These are phyloP conservation scores for Corythoichthys intestinalis DNA, from an alignment of 2,113 vertebrate species.

Conservation along the genomic window DNA sequence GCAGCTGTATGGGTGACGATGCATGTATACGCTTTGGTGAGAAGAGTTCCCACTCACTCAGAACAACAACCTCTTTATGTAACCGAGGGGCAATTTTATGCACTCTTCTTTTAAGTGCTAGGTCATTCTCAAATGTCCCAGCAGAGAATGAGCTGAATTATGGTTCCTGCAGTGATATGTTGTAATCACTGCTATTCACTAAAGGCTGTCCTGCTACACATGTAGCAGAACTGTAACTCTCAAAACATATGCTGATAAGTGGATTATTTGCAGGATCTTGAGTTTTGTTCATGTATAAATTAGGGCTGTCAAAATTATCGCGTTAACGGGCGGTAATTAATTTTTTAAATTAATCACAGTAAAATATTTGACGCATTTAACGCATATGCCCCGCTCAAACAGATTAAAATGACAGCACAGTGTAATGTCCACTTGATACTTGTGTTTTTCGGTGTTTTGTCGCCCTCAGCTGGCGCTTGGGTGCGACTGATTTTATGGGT, in stretches of 20 bases:
- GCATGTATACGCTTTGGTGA: conserved; percentile 12
- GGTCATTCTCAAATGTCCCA: conserved; percentile 48
- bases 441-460: too few species aligned
- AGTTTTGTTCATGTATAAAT: conserved; percentile 9
- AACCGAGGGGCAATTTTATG: conserved; percentile 55
- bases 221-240: conserved; percentile 34
- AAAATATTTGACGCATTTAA: too few species aligned
- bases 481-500: too few species aligned
- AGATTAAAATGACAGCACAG: too few species aligned
- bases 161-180: conserved; percentile 41
- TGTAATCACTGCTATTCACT: conserved; percentile 34
- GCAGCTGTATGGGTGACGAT: conserved; percentile 13
- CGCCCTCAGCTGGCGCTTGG: too few species aligned
- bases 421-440: too few species aligned
- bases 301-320: too few species aligned
- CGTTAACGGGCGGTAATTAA: too few species aligned
- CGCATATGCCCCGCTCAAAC: too few species aligned
- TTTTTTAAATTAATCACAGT: too few species aligned
- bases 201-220: conserved; percentile 19
- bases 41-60: conserved; percentile 30
- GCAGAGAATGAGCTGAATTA: conserved; percentile 28
- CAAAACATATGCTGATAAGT: conserved; percentile 32
- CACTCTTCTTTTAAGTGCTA: conserved; percentile 46
- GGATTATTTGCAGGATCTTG: conserved; percentile 59
- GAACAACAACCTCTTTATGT: conserved; percentile 37